These are phyloP conservation scores for Drosophila longiperda DNA, from an alignment of 2,888 invertebrate genomes.

Conservation along the genomic window DNA sequence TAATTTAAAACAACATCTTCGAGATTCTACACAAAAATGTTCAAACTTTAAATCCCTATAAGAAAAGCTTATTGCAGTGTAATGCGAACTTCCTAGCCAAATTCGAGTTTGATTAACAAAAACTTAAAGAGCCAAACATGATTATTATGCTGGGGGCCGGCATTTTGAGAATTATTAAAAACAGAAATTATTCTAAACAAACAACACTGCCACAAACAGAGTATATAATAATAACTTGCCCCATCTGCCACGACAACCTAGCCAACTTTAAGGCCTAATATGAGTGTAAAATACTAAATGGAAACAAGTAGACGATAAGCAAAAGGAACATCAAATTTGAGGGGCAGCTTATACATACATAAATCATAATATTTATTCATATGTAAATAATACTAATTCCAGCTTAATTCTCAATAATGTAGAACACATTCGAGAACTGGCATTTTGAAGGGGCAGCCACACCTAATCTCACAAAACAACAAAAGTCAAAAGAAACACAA, in stretches of 20 bases:
- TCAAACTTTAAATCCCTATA: background rate
- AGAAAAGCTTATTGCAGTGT: background rate
- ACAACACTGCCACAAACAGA: background rate
- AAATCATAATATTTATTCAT: conserved; percentile 23
- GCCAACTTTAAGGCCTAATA: background rate
- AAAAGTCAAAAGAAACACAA: background rate
- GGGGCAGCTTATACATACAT: background rate
- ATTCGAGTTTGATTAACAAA: background rate
- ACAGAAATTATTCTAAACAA: background rate
- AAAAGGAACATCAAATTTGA: background rate
- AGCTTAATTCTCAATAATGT: conserved; percentile 18
- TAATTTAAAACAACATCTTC: background rate
- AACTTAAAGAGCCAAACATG: background rate
- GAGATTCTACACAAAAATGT: background rate
- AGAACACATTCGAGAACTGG: conserved; percentile 51
- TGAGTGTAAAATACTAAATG: background rate
- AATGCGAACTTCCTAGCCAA: background rate
- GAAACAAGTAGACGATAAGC: background rate
- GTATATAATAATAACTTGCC: too few species aligned
- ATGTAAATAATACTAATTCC: conserved; percentile 36
- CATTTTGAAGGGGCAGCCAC: conserved; percentile 24
- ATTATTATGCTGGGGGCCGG: too few species aligned
- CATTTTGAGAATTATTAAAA: too few species aligned
- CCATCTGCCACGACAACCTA: background rate
- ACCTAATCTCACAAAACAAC: conserved; percentile 26